A percentile compares a stretch with the other conserved stretches of the same genome.
Conservation (phyloP, 2,888 invertebrate species). For the Fissipunctia ypsillon region DNA sequence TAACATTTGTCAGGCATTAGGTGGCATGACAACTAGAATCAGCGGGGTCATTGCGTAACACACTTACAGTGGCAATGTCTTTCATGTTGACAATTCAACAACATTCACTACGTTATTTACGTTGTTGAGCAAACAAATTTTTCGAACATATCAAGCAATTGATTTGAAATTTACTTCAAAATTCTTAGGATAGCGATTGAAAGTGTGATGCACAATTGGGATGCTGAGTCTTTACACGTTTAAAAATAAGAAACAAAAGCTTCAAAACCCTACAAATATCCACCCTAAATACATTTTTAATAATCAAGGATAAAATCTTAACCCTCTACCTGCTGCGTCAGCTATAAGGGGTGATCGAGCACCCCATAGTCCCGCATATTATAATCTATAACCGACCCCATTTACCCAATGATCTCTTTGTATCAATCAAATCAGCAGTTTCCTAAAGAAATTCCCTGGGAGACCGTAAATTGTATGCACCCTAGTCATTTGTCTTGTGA, state of each 20-base stretch:
- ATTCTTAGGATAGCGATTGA: too few species aligned
- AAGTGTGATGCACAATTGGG: too few species aligned
- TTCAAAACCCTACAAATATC: not conserved
- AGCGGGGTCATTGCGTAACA: too few species aligned
- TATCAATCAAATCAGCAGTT: conserved; percentile 75
- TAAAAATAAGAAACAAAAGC: not conserved
- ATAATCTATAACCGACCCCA: conserved; percentile 58
- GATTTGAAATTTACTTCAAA: too few species aligned
- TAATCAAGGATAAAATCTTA: conserved; percentile 40
- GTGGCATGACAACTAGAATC: too few species aligned
- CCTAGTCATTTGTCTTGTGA: conserved; percentile 69
- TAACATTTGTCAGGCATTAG: too few species aligned
- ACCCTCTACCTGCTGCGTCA: conserved; percentile 26
- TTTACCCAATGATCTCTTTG: conserved; percentile 65
- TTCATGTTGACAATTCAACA: too few species aligned
- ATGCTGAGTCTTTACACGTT: not conserved
- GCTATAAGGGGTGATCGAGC: conserved; percentile 37
- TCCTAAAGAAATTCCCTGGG: conserved; percentile 63
- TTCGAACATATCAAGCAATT: too few species aligned
- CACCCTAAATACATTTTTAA: conserved; percentile 47
- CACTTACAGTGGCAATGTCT: too few species aligned
- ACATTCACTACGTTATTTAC: too few species aligned
- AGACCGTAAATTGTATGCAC: conserved; percentile 71
- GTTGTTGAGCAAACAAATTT: too few species aligned
- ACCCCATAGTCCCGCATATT: conserved; percentile 27